Conservation (phyloP, 2,797 vertebrate genomes). For the Loriculus beryllinus region DNA sequence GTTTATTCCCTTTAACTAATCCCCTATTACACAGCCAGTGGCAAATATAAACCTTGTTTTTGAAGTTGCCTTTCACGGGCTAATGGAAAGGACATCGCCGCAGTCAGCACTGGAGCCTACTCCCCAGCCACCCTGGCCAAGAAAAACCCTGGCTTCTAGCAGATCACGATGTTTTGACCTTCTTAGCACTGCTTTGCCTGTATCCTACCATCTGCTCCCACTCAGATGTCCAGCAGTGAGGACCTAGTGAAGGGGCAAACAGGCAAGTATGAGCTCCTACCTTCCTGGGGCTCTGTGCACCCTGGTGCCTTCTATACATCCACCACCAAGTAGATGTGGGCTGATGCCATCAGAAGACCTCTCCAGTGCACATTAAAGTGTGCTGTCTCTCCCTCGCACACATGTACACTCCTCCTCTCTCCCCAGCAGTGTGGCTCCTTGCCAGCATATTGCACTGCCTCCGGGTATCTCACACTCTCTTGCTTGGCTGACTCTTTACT, state of each 20-base stretch:
- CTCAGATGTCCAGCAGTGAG: not conserved
- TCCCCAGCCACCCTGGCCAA: not conserved
- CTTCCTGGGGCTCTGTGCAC: not conserved
- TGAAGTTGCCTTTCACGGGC: conserved; percentile 55
- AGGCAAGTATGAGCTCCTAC: rapidly evolving
- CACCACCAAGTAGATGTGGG: not conserved
- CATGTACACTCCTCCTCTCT: not conserved
- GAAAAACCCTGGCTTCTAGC: not conserved
- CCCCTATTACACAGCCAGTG: not conserved
- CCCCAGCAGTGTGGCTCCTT: not conserved
- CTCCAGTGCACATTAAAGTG: not conserved
- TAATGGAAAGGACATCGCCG: not conserved
- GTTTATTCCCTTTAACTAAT: conserved; percentile 41
- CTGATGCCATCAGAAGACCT: not conserved
- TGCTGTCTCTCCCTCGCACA: not conserved
- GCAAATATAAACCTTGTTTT: conserved; percentile 55
- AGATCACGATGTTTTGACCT: not conserved
- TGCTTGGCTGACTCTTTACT: conserved; percentile 58
- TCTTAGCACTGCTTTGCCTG: not conserved
- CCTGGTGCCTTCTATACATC: not conserved
- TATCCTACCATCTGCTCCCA: not conserved
- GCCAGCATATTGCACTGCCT: conserved; percentile 29
- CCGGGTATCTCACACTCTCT: conserved; percentile 2
- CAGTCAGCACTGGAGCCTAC: rapidly evolving
- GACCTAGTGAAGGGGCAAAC: not conserved